Base-by-base conservation (phyloP, 2,113 vertebrate species). In the Brachyistius frenatus region DNA sequence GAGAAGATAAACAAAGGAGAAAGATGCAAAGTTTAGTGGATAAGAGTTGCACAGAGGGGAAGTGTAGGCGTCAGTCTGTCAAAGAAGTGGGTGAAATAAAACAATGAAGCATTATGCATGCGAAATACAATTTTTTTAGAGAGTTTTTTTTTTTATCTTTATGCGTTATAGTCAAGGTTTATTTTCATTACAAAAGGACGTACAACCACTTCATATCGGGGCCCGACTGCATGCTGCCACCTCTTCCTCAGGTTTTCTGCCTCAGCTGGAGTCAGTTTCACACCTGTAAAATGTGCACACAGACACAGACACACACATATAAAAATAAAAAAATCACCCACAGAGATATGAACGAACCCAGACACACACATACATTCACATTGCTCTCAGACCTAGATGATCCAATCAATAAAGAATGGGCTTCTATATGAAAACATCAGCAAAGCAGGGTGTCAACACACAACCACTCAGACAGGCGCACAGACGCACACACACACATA, bases 201-300 rank as follows among this genome's bases (percentile, higher is more conserved):
- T 95, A 99, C 97, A 94, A 95, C 94, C 79, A 99, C 93, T 91
- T 98, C 95, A 70, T 96, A 96, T 88, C 94, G 92, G 0, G 87
- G 87, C 49, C 97, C 97, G 73, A 98, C 92, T 67, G 96, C 94
- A 80, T 76, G 92, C 89, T 96, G 95, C 96, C 96, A 97, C 85
- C 96, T 96, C 75, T 80, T 91, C 91, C 93, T 94, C 44, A 90
- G 50, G 46, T 91, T 88, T 66, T 93, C 91, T 65, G 88, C 88
- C 57, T 94, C 93, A 33, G 76, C 57, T 5, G 53, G 49, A 10
- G 86, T 87, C 66, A 93, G 70, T 81, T 87, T 90, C 35, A 78
- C 71, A 72, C 80, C 93, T 94, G 65, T 68, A 57, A 79, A 83
- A 73, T 37, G 37, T 30, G 37, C 32, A 50, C 49, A 88, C 47